Evolutionary conservation across 2,888 invertebrate species (phyloP).

Genomic region (Anarsia innoxiella): DNA sequence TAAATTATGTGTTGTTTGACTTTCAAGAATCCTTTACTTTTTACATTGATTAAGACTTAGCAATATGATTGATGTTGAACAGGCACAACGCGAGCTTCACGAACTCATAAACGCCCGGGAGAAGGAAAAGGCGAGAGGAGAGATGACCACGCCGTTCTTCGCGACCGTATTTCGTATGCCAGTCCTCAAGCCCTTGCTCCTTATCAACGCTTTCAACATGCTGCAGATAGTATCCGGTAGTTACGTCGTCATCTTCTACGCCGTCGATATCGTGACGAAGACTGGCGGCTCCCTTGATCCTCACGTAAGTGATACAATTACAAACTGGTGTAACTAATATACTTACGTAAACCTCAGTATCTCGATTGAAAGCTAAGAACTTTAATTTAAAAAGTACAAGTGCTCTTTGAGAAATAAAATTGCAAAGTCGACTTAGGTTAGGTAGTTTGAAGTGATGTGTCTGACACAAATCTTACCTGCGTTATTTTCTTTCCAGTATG

Average conservation of each 20-base stretch:
- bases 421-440: no score
- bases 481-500: constrained; percentile 39
- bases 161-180: constrained; percentile 72
- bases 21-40: no score
- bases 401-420: no score
- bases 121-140: constrained; percentile 69
- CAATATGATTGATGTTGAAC: no score
- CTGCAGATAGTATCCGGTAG: constrained; percentile 85
- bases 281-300: constrained; percentile 64
- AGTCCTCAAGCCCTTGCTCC: constrained; percentile 81
- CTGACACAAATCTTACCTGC: background rate
- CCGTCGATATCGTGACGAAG: constrained; percentile 81
- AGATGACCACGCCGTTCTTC: constrained; percentile 67
- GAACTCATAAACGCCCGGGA: constrained; percentile 76
- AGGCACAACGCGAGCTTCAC: constrained; percentile 78
- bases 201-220: constrained; percentile 83
- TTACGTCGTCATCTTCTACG: constrained; percentile 86
- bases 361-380: no score
- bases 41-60: no score
- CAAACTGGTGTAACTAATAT: no score
- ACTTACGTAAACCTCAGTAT: no score
- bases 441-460: no score
- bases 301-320: constrained; percentile 51
- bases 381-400: no score
- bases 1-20: no score